These are phyloP conservation scores for Nylanderia fulva DNA, from an alignment of 1,140 invertebrate species.

Conservation along the genomic window DNA sequence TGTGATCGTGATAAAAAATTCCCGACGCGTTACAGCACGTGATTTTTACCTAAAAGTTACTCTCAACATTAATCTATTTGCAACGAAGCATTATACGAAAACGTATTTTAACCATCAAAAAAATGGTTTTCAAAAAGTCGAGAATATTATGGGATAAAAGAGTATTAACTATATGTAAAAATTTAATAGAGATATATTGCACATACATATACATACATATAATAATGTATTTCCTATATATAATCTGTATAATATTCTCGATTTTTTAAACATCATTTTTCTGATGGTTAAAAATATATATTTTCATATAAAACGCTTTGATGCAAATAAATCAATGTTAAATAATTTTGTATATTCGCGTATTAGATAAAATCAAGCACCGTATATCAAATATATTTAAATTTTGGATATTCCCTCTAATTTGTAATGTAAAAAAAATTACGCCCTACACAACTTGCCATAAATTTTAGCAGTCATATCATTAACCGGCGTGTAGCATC, in stretches of 20 bases:
- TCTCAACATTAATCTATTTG: slow-evolving; percentile 15
- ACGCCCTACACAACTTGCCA: neutral
- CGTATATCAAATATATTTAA: neutral
- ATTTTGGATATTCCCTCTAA: neutral
- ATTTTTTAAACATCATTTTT: neutral
- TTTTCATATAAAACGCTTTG: neutral
- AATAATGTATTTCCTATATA: neutral
- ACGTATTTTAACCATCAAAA: neutral
- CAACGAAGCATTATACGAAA: neutral
- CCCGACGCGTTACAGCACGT: neutral
- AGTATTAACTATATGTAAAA: neutral
- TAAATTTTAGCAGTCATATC: slow-evolving; percentile 6
- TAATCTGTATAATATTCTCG: neutral
- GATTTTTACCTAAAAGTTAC: slow-evolving; percentile 39
- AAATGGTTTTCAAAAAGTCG: neutral
- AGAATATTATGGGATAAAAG: neutral
- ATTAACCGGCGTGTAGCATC: slow-evolving; percentile 26
- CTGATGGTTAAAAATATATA: neutral
- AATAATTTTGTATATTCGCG: slow-evolving; percentile 20
- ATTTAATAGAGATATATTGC: neutral
- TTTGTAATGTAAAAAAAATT: slow-evolving; percentile 4
- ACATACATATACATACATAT: too few species aligned
- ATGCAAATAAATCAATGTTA: neutral
- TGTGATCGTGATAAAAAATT: slow-evolving; percentile 39
- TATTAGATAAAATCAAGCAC: neutral